Base-by-base conservation (phyloP, 1,140 invertebrate genomes). In the Lanistes nyassanus region DNA sequence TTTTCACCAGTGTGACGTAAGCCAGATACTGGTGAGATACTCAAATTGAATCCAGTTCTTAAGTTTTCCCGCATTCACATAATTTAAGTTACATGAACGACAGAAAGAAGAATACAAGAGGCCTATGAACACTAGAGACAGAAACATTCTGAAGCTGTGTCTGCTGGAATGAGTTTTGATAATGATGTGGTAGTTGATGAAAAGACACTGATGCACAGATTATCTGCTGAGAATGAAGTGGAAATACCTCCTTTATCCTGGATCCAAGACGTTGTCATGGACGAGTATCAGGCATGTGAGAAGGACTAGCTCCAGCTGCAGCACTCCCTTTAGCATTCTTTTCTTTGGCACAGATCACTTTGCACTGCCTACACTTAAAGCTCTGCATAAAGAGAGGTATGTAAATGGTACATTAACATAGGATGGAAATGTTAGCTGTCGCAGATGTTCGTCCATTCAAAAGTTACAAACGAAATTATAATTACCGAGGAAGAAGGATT, bases 321-420 rank as follows among this genome's bases (percentile, higher is more conserved):
- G 2, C 26, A 1, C 83, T 31, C 81, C 81, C 5, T 83, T 81
- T 80, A 76, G 75, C 72, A 73, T 87, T 37, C 65, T 85, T 11
- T 88, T 88, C 74, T 87, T 87, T 80, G 87, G 87, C 13, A 82
- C 84, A 51, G 87, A 88, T 79, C 69, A 81, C 16, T 83, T 87
- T 78, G 78, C 86, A 58, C 2, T 85, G 34, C 65, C 68, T 37
- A 83, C 83, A 62, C 72, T 87, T 11, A 75, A 80, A 67, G 72
- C 65, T 29, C 75, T 88, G 23, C 58, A 84, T 76, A 31, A 34
- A 56, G 84, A 86, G 58, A 82, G 79, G 86, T 85, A 65, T 79
- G 75, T 70, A 26, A 23, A 53, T 53, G 13, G 23, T 53, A 13
- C 51, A 53, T 53, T 13, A 5, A n/a, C 23, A 26, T 2, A 60